A percentile compares a stretch with the other conserved stretches of the same genome.
phyloP scores from a whole-genome alignment of 2,797 vertebrate species.

The Megaceryle alcyon region DNA sequence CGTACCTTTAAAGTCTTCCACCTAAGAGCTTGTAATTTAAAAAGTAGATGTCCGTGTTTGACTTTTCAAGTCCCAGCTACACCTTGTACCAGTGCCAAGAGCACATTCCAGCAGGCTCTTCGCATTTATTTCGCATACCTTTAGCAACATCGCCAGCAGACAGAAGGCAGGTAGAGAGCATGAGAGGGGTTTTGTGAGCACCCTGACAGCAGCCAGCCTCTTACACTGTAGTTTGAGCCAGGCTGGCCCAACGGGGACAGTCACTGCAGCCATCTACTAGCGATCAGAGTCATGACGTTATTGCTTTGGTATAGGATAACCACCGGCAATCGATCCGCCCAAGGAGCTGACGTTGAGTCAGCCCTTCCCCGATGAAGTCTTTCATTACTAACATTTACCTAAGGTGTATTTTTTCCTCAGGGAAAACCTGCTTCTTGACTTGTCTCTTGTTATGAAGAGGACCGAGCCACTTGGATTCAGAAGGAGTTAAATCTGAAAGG shows the following conservation, averaged over 20 bases:
- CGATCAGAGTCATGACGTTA: fast-evolving
- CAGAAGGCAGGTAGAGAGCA: neutral
- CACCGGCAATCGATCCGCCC: neutral
- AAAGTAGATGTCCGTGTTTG: neutral
- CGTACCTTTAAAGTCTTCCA: neutral
- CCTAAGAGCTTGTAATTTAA: neutral
- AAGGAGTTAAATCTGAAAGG: neutral
- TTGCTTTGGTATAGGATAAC: fast-evolving
- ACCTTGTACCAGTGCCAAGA: neutral
- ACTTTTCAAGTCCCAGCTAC: neutral
- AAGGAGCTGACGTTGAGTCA: neutral
- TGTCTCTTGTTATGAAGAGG: neutral
- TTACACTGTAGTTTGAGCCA: fast-evolving
- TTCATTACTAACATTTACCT: neutral
- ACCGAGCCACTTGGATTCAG: neutral
- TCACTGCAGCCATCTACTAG: neutral
- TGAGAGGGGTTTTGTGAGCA: neutral
- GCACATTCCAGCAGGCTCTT: neutral
- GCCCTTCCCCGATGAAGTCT: neutral
- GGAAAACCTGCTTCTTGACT: neutral
- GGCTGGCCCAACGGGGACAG: neutral
- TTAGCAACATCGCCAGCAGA: neutral
- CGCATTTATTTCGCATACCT: neutral
- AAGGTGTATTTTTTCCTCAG: neutral
- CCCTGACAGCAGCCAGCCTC: neutral